A percentile compares a stretch with the other conserved stretches of the same genome.
These are phyloP conservation scores for Tethea ocularis DNA, from an alignment of 2,888 invertebrate species.

Conservation along the genomic window DNA sequence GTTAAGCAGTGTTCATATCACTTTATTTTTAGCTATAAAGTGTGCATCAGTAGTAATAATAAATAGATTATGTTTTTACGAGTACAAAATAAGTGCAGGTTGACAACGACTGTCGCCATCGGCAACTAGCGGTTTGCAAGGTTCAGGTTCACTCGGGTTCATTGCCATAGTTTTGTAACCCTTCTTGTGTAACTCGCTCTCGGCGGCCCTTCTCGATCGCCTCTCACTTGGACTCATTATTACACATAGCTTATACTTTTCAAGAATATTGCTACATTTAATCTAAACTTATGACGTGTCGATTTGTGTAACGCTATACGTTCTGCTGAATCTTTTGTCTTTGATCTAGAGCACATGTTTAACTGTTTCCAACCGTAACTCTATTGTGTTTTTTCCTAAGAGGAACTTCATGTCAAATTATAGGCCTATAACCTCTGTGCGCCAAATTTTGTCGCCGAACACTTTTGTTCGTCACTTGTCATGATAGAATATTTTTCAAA, in stretches of 20 bases:
- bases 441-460: constrained; percentile 1
- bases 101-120: constrained; percentile 60
- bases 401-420: constrained; percentile 6
- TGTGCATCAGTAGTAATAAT: background rate
- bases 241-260: constrained; percentile 51
- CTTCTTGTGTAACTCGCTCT: constrained; percentile 83
- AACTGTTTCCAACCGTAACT: constrained; percentile 9
- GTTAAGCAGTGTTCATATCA: too few relatives aligned
- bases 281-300: constrained; percentile 6
- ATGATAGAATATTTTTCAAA: background rate
- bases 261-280: constrained; percentile 25
- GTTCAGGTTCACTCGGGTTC: constrained; percentile 82
- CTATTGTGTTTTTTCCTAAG: constrained; percentile 7
- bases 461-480: background rate
- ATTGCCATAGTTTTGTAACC: constrained; percentile 85
- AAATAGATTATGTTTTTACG: background rate
- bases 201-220: constrained; percentile 68
- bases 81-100: constrained; percentile 41
- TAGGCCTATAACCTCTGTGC: constrained; percentile 1
- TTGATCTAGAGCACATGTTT: constrained; percentile 10
- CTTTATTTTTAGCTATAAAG: background rate
- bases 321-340: constrained; percentile 8
- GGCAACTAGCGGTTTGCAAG: constrained; percentile 81
- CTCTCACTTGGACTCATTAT: constrained; percentile 78
- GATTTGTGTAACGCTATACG: constrained; percentile 1